Base-by-base conservation (phyloP, 1,140 invertebrate species). In the Pseudomyrmex flavicornis region DNA sequence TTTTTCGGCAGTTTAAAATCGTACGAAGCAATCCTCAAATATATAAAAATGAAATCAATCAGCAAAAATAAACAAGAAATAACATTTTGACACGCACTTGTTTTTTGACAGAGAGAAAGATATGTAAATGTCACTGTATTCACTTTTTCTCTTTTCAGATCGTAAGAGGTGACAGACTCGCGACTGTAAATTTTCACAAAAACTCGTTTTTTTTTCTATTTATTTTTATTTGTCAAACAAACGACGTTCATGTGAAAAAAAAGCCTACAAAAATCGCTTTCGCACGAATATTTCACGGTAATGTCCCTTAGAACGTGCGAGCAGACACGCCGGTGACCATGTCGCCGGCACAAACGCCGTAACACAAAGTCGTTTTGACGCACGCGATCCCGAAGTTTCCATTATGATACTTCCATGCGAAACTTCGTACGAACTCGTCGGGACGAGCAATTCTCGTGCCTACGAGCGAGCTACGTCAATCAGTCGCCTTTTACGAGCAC, bases 391-490 rank as follows among this genome's bases (percentile, higher is more conserved):
- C 50, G 12, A 62, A 58, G 59, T 84, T 80, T 80, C 56, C 70
- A 50, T 9, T 75, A 73, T 20, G 58, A 87, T 75, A 84, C 66
- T 74, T 83, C 73, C 44, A 70, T 63, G 15, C 20, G 44, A 59
- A 35, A 35, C 35, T n/a, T 54, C 44, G 54, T 76, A 75, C 46
- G 52, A 66, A 58, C 69, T 68, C 46, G 22, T 44, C 70, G 48
- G 70, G 76, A 84, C 83, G 76, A 59, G 70, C 84, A 54, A 87
- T 69, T 85, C 65, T 86, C 65, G 82, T 82, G 85, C 72, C 76
- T 82, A 75, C 69, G 26, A 75, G 54, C 70, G 10, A 35, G 79
- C 74, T 70, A 88, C 65, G 82, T 88, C 86, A 66, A 88, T 82
- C 83, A 85, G 77, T 84, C 74, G 61, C 61, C 61, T 83, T 35